Evolutionary conservation across 1,140 invertebrate genomes (phyloP), one percentile per base, ranked within the genome.

Genomic region (Atta texana): DNA sequence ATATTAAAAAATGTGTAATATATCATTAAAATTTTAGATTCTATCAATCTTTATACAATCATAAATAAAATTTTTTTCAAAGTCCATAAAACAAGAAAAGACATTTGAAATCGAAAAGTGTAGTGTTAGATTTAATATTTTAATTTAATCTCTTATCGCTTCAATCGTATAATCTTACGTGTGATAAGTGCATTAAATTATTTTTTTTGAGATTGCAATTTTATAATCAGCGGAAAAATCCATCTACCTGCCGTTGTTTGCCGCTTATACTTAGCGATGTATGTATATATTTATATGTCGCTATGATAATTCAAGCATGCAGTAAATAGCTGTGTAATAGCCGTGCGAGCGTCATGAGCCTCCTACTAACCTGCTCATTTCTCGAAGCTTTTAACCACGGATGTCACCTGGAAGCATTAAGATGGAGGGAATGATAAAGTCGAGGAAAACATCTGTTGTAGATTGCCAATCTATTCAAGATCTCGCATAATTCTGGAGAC

Each of bases 401-500:
- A 28, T 84, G 14, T 61, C 12, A 72, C 18, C 18, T 61, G 51
- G 3, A 7, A 81, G 6, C 6, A 34, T 51, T 34, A 63, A 84
- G n/a, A 55, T 34, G 24, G 28, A 84, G 28, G 24, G 63, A 74
- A 75, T 14, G 53, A 8, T 69, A 71, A 34, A 4, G 2, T 75
- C 55, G 69, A 75, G 34, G 66, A 59, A 24, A 75, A 74, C 24
- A 18, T 82, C 64, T 75, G 16, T 1, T 18, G n/a, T 7, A n/a
- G 55, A 14, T 61, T 74, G 24, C 12, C 51, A 84, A 74, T 12
- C 80, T 75, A 14, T 14, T 18, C 80, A 84, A 61, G 80, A 24
- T 63, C 80, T 49, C 21, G 39, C 18, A 10, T n/a, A 57, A 59
- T 61, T 82, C 55, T 82, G 24, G 2, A 59, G 21, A 81, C 28